Conservation (phyloP, 2,113 vertebrate species). For the Myrmecobius fasciatus region DNA sequence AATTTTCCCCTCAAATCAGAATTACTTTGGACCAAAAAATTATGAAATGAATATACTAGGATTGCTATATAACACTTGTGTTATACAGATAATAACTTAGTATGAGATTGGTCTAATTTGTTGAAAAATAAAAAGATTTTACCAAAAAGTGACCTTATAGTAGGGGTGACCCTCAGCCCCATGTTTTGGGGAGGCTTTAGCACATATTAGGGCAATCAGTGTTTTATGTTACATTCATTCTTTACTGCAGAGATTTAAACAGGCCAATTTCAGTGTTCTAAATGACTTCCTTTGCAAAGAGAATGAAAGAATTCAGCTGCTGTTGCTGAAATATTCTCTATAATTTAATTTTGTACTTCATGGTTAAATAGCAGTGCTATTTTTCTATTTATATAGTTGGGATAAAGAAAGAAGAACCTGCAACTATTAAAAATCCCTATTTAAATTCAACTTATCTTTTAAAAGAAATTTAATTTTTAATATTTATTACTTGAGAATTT, state of each 20-base stretch:
- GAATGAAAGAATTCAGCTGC: background rate
- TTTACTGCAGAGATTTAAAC: constrained; percentile 21
- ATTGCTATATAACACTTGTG: background rate
- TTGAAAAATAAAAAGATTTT: constrained; percentile 8
- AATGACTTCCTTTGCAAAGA: constrained; percentile 7
- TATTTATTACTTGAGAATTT: constrained; percentile 22
- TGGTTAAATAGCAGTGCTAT: background rate
- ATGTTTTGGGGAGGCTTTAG: background rate
- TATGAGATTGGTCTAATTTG: background rate
- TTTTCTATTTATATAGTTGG: constrained; percentile 42
- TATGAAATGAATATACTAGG: background rate
- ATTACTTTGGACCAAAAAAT: constrained; percentile 16
- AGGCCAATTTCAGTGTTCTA: constrained; percentile 28
- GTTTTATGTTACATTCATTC: constrained; percentile 28
- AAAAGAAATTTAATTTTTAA: background rate
- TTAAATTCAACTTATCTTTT: constrained; percentile 29
- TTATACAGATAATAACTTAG: constrained; percentile 24
- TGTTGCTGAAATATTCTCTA: constrained; percentile 16
- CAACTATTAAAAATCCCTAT: constrained; percentile 25
- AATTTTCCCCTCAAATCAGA: background rate
- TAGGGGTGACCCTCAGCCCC: background rate
- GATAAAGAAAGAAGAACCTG: constrained; percentile 34
- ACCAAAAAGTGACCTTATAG: constrained; percentile 2
- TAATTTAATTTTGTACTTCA: constrained; percentile 10
- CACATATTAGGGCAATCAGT: background rate